Evolutionary conservation across 1,140 invertebrate species (phyloP), one percentile per base, ranked within the genome.

Genomic region (Eumaeus atala): DNA sequence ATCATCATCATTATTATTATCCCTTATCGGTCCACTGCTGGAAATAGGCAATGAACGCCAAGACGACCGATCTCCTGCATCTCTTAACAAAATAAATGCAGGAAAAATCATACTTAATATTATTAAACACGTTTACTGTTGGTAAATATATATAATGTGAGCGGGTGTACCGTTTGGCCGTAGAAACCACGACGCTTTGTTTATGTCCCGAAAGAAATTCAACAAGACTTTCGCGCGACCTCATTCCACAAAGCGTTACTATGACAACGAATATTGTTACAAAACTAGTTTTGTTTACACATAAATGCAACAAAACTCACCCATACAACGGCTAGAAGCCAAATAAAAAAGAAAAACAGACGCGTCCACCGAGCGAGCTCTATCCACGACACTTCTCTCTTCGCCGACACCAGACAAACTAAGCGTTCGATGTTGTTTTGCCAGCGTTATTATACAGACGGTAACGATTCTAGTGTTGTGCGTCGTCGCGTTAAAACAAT

Each of bases 261-360:
- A 28, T 28, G 21, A 28, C 21, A 28, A 28, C 21, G 21, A 6
- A 28, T 28, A 28, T 28, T 28, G 21, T 28, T 28, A 28, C 21
- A 28, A 34, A 35, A 14, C 12, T 34, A 34, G 51, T 34, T 47
- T 54, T 54, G 51, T 54, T 54, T 54, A 54, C 42, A 51, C 35
- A 54, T 54, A 28, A 54, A 44, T 44, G 51, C 51, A 33, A 53
- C 38, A 54, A 63, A 60, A 85, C 87, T 88, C 54, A 89, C 87
- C 87, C 87, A 89, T 89, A 89, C 87, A 89, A 89, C 73, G 87
- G 84, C 84, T 83, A 87, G 83, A 82, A 84, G 84, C 86, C 84
- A 88, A 87, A 87, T 83, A 83, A 87, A 89, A 87, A 87, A 80
- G 66, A 84, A 87, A 86, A 79, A 74, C 65, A 72, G 72, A 67